Base-by-base conservation (phyloP, 2,888 invertebrate genomes). In the Agrotis ipsilon region DNA sequence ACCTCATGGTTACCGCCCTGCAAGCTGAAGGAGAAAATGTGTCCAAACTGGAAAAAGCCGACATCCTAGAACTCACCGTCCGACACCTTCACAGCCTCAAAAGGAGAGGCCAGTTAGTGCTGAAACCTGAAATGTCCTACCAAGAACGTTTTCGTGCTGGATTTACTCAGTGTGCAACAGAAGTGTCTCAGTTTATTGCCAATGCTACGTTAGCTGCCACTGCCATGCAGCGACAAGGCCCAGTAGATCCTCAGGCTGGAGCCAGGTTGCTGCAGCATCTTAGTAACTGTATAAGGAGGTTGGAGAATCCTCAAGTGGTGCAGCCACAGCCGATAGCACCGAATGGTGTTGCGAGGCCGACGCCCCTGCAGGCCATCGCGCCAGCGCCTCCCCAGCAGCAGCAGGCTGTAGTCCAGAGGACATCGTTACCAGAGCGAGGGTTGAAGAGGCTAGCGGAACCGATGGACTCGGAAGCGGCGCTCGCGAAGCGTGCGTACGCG, bases 11-110 rank as follows among this genome's bases (percentile, higher is more conserved):
- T 87, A 97, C 97, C 62, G 98, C 98, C 0, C 96, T 98, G 74
- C 98, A 98, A 88, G 97, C 98, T 43, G 98, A 98, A 95, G 98
- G 98, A 51, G 98, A 98, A 93, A 98, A 98, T 92, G 98, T 98
- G 43, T 97, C 98, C 81, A 98, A 98, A 88, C 94, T 98, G 87
- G 98, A 98, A 94, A 98, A 98, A 92, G 98, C 98, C 1, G 98
- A 98, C 90, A 98, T 98, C 86, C 95, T 98, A 78, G 98, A 98
- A 91, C 95, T 98, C 84, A 98, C 98, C 43, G 98, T 98, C 58
- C 97, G 98, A 75, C 98, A 98, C 89, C 96, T 98, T 32, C 98
- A 98, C 94, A 98, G 98, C 88, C 94, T 98, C 51, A 97, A 98
- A 82, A 96, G 98, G 63, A 97, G 98, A 87, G 97, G 98, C 68